Evolutionary conservation across 53 echinoderm and acorn worm genomes (phyloP).

Genomic region (Echinarachnius parma): DNA sequence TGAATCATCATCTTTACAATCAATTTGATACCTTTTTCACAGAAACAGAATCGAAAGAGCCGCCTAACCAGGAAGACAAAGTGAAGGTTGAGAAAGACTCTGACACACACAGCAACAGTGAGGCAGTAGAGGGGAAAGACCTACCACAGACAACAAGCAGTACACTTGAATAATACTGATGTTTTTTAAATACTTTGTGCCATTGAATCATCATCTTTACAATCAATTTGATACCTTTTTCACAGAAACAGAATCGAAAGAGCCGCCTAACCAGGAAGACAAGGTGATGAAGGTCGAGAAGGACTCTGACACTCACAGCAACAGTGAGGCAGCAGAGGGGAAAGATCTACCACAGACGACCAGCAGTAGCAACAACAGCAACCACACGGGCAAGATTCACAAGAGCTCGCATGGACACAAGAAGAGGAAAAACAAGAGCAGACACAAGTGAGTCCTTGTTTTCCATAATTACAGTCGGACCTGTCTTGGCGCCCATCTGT

Average conservation of each 20-base stretch:
- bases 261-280: conserved; percentile 49
- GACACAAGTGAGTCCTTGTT: conserved; percentile 84
- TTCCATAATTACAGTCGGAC: too few relatives aligned
- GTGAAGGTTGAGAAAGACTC: too few relatives aligned
- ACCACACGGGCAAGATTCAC: conserved; percentile 77
- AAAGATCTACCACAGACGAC: conserved; percentile 27
- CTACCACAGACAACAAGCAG: too few relatives aligned
- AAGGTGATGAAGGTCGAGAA: conserved; percentile 61
- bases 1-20: too few relatives aligned
- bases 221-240: too few relatives aligned
- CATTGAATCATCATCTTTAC: too few relatives aligned
- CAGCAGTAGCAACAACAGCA: conserved; percentile 46
- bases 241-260: conserved; percentile 68
- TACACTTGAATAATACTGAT: too few relatives aligned
- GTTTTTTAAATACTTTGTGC: too few relatives aligned
- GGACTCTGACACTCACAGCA: conserved; percentile 36
- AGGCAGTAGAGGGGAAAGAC: too few relatives aligned
- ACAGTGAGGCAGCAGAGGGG: conserved; percentile 39
- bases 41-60: conserved; percentile 71
- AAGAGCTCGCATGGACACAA: conserved; percentile 92
- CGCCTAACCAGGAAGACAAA: conserved; percentile 45
- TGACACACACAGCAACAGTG: too few relatives aligned
- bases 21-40: too few relatives aligned
- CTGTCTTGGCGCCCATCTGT: too few relatives aligned
- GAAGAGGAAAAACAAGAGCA: conserved; percentile 99